Evolutionary conservation across 1,140 invertebrate genomes (phyloP).

Genomic region (Sycophaga agraensis): DNA sequence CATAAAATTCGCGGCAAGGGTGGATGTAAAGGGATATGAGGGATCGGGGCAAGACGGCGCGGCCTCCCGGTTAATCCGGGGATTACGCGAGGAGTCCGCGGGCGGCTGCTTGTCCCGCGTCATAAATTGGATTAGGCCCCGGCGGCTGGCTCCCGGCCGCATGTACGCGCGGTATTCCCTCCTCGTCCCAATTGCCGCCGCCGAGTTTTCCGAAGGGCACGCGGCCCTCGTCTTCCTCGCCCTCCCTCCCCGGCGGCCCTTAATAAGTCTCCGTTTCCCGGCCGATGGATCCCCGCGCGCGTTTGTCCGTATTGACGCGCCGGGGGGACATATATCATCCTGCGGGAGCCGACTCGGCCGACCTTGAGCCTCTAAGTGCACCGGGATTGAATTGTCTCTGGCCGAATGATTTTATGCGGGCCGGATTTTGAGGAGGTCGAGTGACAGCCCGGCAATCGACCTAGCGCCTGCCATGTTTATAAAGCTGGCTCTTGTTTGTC

Average conservation of each 20-base stretch:
- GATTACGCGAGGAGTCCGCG: constrained; percentile 29
- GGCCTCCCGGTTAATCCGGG: constrained; percentile 38
- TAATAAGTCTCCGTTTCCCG: neutral
- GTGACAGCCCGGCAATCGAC: too few relatives aligned
- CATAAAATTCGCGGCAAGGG: constrained; percentile 2
- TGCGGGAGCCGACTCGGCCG: too few relatives aligned
- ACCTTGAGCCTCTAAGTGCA: too few relatives aligned
- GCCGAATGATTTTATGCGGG: too few relatives aligned
- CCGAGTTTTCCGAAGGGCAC: neutral
- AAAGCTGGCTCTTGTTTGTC: too few relatives aligned
- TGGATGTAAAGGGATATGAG: neutral
- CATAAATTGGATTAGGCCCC: constrained; percentile 30
- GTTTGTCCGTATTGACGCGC: too few relatives aligned
- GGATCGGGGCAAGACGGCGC: neutral
- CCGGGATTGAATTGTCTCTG: too few relatives aligned
- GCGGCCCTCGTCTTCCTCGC: neutral
- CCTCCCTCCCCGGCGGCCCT: neutral
- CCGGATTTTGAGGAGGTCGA: too few relatives aligned
- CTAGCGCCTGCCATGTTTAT: too few relatives aligned
- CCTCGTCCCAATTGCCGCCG: neutral
- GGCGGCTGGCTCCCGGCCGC: too few relatives aligned
- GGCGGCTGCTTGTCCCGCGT: constrained; percentile 16
- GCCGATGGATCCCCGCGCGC: constrained; percentile 15
- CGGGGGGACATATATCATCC: too few relatives aligned
- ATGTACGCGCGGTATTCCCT: neutral